Percentiles rank a stretch among this genome's conserved stretches.
Conservation (phyloP, 2,888 invertebrate genomes). For the Amphipoea oculea region DNA sequence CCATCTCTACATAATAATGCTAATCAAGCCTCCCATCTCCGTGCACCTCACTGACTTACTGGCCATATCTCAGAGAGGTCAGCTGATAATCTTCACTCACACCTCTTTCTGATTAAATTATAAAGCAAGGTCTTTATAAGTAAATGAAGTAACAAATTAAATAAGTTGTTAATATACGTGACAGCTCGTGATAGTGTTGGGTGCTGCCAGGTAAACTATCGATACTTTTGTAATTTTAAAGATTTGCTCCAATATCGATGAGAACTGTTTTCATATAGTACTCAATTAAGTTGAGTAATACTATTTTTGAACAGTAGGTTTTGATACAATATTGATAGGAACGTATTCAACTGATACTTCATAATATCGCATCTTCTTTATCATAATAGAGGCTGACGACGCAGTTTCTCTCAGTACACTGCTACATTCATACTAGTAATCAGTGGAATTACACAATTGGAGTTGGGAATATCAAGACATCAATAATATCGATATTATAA, state of each 20-base stretch:
- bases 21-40: conserved; percentile 17
- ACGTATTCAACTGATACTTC: neutral
- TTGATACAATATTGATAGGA: neutral
- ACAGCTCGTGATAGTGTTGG: conserved; percentile 38
- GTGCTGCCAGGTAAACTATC: neutral
- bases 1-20: conserved; percentile 25
- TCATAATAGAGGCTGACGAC: neutral
- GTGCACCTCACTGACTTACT: neutral
- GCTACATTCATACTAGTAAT: neutral
- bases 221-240: conserved; percentile 18
- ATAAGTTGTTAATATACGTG: conserved; percentile 40
- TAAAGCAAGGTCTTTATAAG: conserved; percentile 45
- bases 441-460: neutral
- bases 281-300: neutral
- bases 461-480: no score
- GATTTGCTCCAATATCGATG: neutral
- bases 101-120: conserved; percentile 47
- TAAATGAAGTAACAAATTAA: conserved; percentile 54
- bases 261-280: neutral
- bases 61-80: conserved; percentile 33
- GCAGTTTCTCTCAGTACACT: neutral
- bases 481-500: neutral
- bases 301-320: neutral
- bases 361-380: neutral
- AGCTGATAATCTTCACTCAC: conserved; percentile 49